Base-by-base conservation (phyloP, 1,140 invertebrate species). In the Rhyacophila brunnea region DNA sequence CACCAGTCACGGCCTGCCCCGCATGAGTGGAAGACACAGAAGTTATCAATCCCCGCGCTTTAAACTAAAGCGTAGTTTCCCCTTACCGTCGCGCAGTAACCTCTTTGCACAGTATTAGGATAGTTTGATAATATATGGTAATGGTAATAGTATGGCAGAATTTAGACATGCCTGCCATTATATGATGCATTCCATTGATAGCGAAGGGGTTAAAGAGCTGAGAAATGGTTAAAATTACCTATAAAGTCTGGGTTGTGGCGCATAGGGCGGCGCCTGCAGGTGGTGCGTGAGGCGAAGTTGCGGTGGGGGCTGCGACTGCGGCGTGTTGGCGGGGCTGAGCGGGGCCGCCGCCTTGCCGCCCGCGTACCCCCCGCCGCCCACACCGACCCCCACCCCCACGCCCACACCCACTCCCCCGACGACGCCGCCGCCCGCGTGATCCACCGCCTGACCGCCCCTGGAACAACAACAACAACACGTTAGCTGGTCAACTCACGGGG, bases 361-460 rank as follows among this genome's bases (percentile, higher is more conserved):
- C 66, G 69, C 69, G 66, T 73, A 70, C 68, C 74, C 73, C 60
- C 70, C 71, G 68, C 73, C 73, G 71, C 73, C 73, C 68, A 71
- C 70, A 69, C 44, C 34, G 32, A 17, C 45, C 10, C 54, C 15
- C 53, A n/a, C 54, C 20, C 32, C 44, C 17, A 23, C 23, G 28
- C 35, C 15, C 28, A 23, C 51, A 38, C 40, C 51, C 42, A 42
- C 4, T 45, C 54, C 23, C 44, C 54, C 40, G 46, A 57, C 44
- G 54, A 34, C 45, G 54, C 46, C 56, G 50, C 51, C 46, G 49
- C 56, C 19, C 56, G 56, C 62, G 62, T 64, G 62, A 46, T 64
- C 62, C 49, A 44, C 51, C 47, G 56, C 50, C 52, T 64, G 62
- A 23, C 62, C 62, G 51, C 62, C 56, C 56, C 62, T 64, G 62